These are phyloP conservation scores for Dasysyrphus albostriatus DNA, from an alignment of 2,888 invertebrate genomes.

Conservation along the genomic window DNA sequence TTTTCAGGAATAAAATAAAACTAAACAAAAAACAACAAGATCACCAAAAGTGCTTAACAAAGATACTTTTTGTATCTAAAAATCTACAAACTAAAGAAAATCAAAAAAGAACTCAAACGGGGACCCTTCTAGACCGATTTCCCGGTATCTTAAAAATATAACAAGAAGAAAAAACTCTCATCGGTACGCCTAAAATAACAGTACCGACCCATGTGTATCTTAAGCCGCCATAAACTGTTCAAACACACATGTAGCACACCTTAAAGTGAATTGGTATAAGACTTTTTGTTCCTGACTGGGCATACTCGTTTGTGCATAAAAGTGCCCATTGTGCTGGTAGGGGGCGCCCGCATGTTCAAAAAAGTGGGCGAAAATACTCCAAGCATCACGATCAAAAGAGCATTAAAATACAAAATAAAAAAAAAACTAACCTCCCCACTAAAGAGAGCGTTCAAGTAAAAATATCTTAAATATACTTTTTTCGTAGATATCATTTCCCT, in stretches of 20 bases:
- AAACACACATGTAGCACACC: slow-evolving; percentile 63
- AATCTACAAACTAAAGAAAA: no score
- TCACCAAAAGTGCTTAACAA: slow-evolving; percentile 47
- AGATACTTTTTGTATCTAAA: slow-evolving; percentile 3
- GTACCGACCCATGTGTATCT: slow-evolving; percentile 7
- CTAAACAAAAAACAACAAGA: background rate
- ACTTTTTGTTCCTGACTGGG: slow-evolving; percentile 19
- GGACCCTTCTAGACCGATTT: background rate
- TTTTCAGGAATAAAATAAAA: slow-evolving; percentile 10
- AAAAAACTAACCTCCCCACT: slow-evolving; percentile 3
- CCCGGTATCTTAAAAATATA: background rate
- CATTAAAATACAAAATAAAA: background rate
- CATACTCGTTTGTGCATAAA: slow-evolving; percentile 46
- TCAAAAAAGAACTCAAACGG: background rate
- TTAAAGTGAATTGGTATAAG: slow-evolving; percentile 15
- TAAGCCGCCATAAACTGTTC: slow-evolving; percentile 26
- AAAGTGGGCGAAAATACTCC: slow-evolving; percentile 49
- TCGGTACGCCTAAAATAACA: slow-evolving; percentile 67
- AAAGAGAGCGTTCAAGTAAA: slow-evolving; percentile 45
- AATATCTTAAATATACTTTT: slow-evolving; percentile 45
- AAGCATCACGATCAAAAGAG: slow-evolving; percentile 42
- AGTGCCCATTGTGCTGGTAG: slow-evolving; percentile 41
- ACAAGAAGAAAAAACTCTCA: background rate
- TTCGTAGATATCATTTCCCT: background rate
- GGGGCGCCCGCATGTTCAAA: slow-evolving; percentile 47